phyloP scores from a whole-genome alignment of 2,888 invertebrate species.

The Drosophila nigritarsus region DNA sequence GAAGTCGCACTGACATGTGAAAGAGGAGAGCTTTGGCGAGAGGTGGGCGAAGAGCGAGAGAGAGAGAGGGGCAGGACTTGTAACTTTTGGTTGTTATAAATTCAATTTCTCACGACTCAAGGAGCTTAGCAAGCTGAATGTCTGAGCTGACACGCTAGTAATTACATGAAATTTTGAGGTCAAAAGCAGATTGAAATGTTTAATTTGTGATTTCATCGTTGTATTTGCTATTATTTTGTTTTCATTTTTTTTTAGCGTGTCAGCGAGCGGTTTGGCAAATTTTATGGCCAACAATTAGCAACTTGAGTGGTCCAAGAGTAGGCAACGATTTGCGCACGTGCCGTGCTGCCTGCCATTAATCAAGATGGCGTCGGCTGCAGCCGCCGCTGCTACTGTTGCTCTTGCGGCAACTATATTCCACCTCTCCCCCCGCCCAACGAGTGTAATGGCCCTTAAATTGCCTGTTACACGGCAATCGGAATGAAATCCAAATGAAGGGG shows the following conservation, averaged over 20 bases:
- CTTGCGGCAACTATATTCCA: not conserved
- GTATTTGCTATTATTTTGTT: slow-evolving; percentile 20
- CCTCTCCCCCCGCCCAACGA: not conserved
- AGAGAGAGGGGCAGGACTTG: slow-evolving; percentile 36
- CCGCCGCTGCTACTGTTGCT: slow-evolving; percentile 1
- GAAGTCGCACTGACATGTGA: slow-evolving; percentile 48
- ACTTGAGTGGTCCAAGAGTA: slow-evolving; percentile 54
- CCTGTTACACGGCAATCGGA: slow-evolving; percentile 68
- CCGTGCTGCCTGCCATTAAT: slow-evolving; percentile 68
- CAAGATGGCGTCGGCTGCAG: slow-evolving; percentile 58
- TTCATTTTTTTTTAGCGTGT: slow-evolving; percentile 54
- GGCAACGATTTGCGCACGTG: slow-evolving; percentile 68
- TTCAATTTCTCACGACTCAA: slow-evolving; percentile 67
- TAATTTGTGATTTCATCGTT: slow-evolving; percentile 16
- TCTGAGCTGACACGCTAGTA: slow-evolving; percentile 24
- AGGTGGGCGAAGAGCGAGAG: not conserved
- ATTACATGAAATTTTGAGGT: slow-evolving; percentile 37
- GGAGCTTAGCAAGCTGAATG: slow-evolving; percentile 3
- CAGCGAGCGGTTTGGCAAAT: slow-evolving; percentile 55
- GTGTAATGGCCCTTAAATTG: slow-evolving; percentile 53
- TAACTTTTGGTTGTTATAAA: slow-evolving; percentile 73
- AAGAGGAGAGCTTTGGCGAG: not conserved
- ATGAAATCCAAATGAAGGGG: slow-evolving; percentile 64
- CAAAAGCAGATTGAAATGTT: slow-evolving; percentile 66
- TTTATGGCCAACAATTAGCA: slow-evolving; percentile 77